These are phyloP conservation scores for Caenorhabditis zanzibari DNA, from an alignment of 2,888 invertebrate genomes.

Conservation along the genomic window DNA sequence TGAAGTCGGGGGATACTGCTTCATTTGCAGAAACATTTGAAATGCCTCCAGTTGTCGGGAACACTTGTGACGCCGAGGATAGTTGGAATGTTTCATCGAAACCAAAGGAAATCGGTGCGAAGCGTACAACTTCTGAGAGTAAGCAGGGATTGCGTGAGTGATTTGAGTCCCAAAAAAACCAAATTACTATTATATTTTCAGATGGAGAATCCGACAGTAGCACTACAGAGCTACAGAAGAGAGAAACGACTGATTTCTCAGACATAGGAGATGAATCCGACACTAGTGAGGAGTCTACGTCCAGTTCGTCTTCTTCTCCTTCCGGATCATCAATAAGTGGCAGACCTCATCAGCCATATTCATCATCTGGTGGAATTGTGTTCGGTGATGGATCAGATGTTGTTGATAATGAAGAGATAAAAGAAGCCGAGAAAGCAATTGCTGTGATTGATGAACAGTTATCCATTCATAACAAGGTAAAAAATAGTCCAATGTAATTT, in stretches of 20 bases:
- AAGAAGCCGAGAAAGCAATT: slow-evolving; percentile 19
- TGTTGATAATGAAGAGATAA: slow-evolving; percentile 22
- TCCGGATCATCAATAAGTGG: slow-evolving; percentile 14
- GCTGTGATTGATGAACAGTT: slow-evolving; percentile 35
- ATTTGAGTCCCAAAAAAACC: background rate
- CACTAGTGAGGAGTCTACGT: slow-evolving; percentile 20
- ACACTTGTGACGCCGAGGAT: slow-evolving; percentile 35
- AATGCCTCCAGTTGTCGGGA: slow-evolving; percentile 59
- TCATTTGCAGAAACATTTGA: slow-evolving; percentile 51
- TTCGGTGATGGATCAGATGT: slow-evolving; percentile 39
- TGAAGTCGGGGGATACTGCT: slow-evolving; percentile 41
- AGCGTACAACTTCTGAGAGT: slow-evolving; percentile 61
- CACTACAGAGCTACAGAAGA: slow-evolving; percentile 9
- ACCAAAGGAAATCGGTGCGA: slow-evolving; percentile 27
- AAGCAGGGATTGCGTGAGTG: slow-evolving; percentile 39
- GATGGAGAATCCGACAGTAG: slow-evolving; percentile 38
- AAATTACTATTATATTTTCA: background rate
- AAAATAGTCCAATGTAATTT: too few relatives aligned
- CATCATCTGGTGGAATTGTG: slow-evolving; percentile 53
- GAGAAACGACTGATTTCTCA: slow-evolving; percentile 12
- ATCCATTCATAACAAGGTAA: slow-evolving; percentile 39
- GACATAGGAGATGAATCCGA: slow-evolving; percentile 45
- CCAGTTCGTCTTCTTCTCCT: slow-evolving; percentile 26
- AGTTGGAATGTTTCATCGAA: slow-evolving; percentile 38
- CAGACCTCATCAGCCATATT: background rate